Conservation (phyloP, 2,888 invertebrate genomes). For the Macrophya annulata region DNA sequence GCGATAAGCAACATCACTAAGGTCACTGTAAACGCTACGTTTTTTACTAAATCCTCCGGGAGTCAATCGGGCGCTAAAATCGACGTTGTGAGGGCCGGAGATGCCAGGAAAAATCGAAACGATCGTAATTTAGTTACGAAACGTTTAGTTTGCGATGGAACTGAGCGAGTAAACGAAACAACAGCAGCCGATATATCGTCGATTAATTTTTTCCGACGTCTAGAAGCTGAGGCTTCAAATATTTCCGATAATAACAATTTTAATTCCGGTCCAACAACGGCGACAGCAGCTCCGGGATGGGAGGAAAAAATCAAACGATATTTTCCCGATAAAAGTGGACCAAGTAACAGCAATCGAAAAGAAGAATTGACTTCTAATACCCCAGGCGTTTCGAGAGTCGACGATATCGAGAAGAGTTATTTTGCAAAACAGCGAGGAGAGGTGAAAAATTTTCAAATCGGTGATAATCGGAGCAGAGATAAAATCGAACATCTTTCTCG, state of each 20-base stretch:
- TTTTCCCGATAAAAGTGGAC: constrained; percentile 56
- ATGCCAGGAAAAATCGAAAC: constrained; percentile 73
- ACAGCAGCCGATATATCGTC: constrained; percentile 26
- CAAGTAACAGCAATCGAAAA: not conserved
- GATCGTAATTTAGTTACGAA: constrained; percentile 27
- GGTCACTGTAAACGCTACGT: constrained; percentile 80
- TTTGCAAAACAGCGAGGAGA: constrained; percentile 59
- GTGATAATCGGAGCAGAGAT: constrained; percentile 62
- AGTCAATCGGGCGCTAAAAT: constrained; percentile 20
- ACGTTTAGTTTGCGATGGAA: constrained; percentile 43
- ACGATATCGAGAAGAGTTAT: constrained; percentile 23
- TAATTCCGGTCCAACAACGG: not conserved
- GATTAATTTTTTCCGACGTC: constrained; percentile 48
- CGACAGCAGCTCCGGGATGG: constrained; percentile 61
- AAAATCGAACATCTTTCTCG: constrained; percentile 68
- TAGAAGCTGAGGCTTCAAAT: constrained; percentile 37
- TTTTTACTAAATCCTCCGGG: constrained; percentile 78
- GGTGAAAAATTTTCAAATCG: constrained; percentile 58
- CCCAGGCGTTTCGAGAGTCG: constrained; percentile 42
- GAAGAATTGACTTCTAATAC: not conserved
- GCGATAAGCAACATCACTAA: constrained; percentile 83
- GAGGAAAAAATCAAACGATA: constrained; percentile 66
- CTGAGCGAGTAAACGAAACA: constrained; percentile 21
- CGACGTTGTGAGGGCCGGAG: constrained; percentile 80
- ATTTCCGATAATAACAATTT: constrained; percentile 26